Conservation (phyloP, 1,140 invertebrate species). For the Pseudachorutes palmiensis region DNA sequence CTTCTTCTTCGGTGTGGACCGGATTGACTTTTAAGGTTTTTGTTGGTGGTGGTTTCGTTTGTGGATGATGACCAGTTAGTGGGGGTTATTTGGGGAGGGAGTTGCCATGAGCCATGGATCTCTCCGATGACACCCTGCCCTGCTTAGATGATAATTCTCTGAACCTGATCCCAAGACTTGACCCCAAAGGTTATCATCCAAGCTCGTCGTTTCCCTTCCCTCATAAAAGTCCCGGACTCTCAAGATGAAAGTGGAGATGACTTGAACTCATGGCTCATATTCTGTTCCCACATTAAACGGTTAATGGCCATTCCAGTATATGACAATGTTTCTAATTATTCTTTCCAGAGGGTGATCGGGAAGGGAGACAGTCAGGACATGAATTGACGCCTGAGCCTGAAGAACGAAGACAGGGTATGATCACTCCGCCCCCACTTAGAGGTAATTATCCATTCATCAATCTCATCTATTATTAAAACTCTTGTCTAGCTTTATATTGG, state of each 20-base stretch:
- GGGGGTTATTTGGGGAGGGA: not conserved
- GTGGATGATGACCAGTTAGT: no score
- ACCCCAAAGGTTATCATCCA: constrained; percentile 10
- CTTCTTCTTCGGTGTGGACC: no score
- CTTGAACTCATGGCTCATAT: not conserved
- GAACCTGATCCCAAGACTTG: not conserved
- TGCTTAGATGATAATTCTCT: not conserved
- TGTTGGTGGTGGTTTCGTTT: no score
- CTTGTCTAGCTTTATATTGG: not conserved
- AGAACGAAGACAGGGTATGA: constrained; percentile 30
- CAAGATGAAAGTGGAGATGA: constrained; percentile 4
- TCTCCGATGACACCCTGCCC: not conserved
- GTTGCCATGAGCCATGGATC: not conserved
- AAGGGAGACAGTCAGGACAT: constrained; percentile 3
- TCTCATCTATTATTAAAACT: not conserved
- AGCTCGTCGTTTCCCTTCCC: no score
- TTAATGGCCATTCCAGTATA: no score
- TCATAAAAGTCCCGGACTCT: not conserved
- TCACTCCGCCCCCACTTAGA: constrained; percentile 36
- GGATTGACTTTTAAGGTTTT: no score
- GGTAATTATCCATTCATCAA: constrained; percentile 18
- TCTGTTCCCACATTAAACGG: no score
- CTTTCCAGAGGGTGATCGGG: constrained; percentile 35
- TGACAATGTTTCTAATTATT: constrained; percentile 22
- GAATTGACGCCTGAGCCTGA: constrained; percentile 37